Conservation (phyloP, 2,888 invertebrate genomes). For the Coenonympha arcania region DNA sequence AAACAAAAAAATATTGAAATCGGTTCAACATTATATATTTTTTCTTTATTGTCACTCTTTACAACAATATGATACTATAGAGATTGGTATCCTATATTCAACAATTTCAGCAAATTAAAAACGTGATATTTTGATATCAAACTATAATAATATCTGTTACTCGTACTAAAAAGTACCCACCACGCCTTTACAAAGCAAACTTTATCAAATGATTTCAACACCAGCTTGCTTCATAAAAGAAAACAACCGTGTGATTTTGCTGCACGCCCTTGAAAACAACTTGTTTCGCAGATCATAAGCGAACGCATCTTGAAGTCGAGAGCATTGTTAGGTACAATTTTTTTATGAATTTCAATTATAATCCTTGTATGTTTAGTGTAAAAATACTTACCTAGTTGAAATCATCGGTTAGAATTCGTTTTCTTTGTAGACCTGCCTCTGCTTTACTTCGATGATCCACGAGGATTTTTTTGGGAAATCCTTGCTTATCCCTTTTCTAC, state of each 20-base stretch:
- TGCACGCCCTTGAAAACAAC: conserved; percentile 21
- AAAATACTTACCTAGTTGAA: no score
- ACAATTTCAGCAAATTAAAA: not conserved
- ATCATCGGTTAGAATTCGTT: not conserved
- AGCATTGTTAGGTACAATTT: not conserved
- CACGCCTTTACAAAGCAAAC: not conserved
- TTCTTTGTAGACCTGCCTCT: no score
- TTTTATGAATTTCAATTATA: conserved; percentile 5
- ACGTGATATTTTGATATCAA: not conserved
- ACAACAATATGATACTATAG: no score
- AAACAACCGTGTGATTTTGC: conserved; percentile 13
- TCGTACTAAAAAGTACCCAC: not conserved
- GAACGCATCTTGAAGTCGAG: conserved; percentile 6
- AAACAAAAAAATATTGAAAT: no score
- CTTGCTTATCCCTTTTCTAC: no score
- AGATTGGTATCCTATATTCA: not conserved
- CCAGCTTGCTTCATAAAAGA: conserved; percentile 7
- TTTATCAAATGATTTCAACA: conserved; percentile 7
- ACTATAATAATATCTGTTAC: no score
- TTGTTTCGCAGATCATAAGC: conserved; percentile 10
- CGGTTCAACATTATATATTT: no score
- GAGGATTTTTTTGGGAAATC: no score
- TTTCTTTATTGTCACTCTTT: no score
- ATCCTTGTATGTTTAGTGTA: no score
- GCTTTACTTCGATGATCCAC: no score